These are phyloP conservation scores for Oncorhynchus tshawytscha DNA, from an alignment of 2,113 vertebrate genomes.

Conservation along the genomic window DNA sequence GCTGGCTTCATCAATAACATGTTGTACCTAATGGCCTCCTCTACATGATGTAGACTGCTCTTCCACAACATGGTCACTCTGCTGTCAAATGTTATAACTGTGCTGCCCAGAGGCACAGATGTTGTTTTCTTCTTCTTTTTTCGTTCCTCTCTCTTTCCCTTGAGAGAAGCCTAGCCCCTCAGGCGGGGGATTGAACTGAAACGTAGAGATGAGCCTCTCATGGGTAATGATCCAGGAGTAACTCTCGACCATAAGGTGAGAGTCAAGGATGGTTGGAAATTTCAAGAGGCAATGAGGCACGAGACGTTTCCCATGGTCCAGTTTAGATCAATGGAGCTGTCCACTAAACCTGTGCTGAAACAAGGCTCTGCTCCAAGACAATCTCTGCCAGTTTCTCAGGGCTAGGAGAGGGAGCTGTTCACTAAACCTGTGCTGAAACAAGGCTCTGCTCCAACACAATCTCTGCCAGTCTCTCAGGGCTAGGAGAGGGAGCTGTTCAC, in stretches of 20 bases:
- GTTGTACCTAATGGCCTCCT: not conserved
- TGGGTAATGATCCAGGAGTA: not conserved
- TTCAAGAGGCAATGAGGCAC: not conserved
- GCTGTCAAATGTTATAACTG: not conserved
- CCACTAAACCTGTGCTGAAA: not conserved
- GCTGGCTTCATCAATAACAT: not conserved
- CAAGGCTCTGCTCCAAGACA: not conserved
- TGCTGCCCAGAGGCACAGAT: not conserved
- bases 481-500: not conserved
- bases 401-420: not conserved
- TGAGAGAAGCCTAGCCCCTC: not conserved
- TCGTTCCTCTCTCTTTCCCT: not conserved
- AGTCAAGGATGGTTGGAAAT: not conserved
- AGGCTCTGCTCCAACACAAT: not conserved
- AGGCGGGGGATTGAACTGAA: not conserved
- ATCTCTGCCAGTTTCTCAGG: not conserved
- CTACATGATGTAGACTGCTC: not conserved
- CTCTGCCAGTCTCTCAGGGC: not conserved
- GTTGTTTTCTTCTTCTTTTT: too few relatives aligned
- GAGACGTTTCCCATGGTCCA: constrained; percentile 1
- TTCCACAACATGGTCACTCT: not conserved
- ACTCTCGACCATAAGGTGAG: not conserved
- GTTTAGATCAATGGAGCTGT: constrained; percentile 3
- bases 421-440: not conserved
- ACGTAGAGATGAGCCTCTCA: not conserved